Evolutionary conservation across 2,113 vertebrate genomes (phyloP).

Genomic region (Archocentrus centrarchus): DNA sequence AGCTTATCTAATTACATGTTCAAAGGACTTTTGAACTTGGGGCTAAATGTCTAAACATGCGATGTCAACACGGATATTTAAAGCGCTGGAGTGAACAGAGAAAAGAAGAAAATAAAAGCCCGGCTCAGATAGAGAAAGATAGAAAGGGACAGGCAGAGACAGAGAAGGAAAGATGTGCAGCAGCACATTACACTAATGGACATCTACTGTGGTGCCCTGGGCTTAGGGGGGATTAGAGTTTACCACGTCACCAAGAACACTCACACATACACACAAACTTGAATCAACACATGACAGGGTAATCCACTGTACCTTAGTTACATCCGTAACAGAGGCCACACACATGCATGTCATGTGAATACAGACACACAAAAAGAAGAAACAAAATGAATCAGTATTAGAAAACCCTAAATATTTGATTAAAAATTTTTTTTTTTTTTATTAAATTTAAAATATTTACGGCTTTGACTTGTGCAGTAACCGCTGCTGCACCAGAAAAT

Average conservation of each 20-base stretch:
- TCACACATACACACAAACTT: conserved; percentile 30
- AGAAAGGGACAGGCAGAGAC: conserved; percentile 25
- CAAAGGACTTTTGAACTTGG: background rate
- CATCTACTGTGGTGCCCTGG: conserved; percentile 68
- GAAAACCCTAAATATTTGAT: background rate
- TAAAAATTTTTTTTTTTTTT: background rate
- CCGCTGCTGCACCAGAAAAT: background rate
- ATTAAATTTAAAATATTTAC: background rate
- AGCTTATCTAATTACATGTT: background rate
- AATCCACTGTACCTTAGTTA: conserved; percentile 49
- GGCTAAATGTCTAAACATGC: background rate
- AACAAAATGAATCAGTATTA: background rate
- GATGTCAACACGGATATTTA: background rate
- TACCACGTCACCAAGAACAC: conserved; percentile 72
- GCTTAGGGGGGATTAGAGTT: conserved; percentile 76
- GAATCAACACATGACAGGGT: conserved; percentile 23
- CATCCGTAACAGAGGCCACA: conserved; percentile 13
- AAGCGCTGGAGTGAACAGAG: background rate
- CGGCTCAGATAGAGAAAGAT: background rate
- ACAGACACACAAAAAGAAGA: background rate
- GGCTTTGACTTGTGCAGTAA: background rate
- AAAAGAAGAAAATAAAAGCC: background rate
- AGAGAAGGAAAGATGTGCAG: conserved; percentile 47
- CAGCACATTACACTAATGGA: conserved; percentile 73
- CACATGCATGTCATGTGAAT: background rate